phyloP scores from a whole-genome alignment of 1,140 invertebrate genomes.

The Parapsyche elsis region DNA sequence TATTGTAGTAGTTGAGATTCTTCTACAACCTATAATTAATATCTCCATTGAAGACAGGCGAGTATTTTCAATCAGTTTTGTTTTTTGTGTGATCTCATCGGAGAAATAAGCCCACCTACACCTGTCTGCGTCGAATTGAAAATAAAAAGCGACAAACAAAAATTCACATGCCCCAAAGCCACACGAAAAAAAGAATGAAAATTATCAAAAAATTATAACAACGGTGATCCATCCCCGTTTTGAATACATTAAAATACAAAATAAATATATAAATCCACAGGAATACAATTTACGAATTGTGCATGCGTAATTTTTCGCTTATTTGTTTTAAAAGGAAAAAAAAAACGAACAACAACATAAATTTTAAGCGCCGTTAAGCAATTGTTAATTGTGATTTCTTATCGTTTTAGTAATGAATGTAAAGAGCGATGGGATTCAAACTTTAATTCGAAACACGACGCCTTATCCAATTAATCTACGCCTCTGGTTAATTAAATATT shows the following conservation, averaged over 20 bases:
- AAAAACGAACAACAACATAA: not conserved
- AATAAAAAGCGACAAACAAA: constrained; percentile 13
- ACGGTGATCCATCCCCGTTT: constrained; percentile 30
- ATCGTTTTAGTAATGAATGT: constrained; percentile 31
- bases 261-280: not conserved
- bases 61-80: constrained; percentile 42
- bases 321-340: constrained; percentile 8
- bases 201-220: constrained; percentile 29
- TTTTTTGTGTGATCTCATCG: constrained; percentile 31
- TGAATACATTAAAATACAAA: constrained; percentile 20
- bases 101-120: constrained; percentile 39
- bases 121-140: constrained; percentile 23
- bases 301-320: not conserved
- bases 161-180: constrained; percentile 34
- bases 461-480: constrained; percentile 30
- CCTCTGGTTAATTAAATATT: constrained; percentile 33
- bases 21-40: constrained; percentile 40
- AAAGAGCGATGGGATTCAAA: constrained; percentile 28
- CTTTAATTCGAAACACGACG: constrained; percentile 25
- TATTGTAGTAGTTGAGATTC: constrained; percentile 30
- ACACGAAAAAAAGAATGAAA: constrained; percentile 15
- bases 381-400: constrained; percentile 32
- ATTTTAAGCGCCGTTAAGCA: constrained; percentile 23
- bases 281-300: not conserved
- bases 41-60: constrained; percentile 27